These are phyloP conservation scores for Beris morrisii DNA, from an alignment of 2,888 invertebrate species.

Conservation along the genomic window DNA sequence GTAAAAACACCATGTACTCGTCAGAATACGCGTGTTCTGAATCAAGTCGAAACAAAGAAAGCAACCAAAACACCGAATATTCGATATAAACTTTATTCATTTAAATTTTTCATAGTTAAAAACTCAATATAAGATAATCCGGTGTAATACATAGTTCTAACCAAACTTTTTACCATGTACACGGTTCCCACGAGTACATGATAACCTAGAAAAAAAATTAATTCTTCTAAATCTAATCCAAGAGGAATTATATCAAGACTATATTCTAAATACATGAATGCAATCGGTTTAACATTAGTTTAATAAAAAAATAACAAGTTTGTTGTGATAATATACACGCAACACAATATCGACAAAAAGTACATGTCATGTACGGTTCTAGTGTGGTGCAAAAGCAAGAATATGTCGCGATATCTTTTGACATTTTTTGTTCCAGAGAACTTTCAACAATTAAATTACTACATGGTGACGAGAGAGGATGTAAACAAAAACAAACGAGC, in stretches of 20 bases:
- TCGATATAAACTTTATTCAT: constrained; percentile 13
- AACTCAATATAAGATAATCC: too few relatives aligned
- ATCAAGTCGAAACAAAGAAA: neutral
- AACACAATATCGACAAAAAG: neutral
- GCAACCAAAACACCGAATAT: neutral
- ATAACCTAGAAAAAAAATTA: constrained; percentile 2
- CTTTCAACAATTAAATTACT: neutral
- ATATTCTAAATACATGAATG: too few relatives aligned
- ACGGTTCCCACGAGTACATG: neutral
- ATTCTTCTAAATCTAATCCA: neutral
- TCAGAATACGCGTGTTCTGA: neutral
- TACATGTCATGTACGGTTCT: constrained; percentile 28
- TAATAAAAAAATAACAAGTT: too few relatives aligned
- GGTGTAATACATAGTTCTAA: neutral
- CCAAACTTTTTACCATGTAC: constrained; percentile 30
- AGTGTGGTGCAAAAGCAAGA: neutral
- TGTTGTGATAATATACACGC: too few relatives aligned
- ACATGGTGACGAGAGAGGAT: constrained; percentile 11
- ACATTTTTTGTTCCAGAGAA: constrained; percentile 2
- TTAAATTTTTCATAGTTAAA: neutral
- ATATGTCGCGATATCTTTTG: constrained; percentile 9
- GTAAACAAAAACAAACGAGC: neutral
- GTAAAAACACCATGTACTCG: constrained; percentile 11
- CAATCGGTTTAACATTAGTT: too few relatives aligned
- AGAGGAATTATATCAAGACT: neutral